Conservation (phyloP, 2,888 invertebrate genomes). For the Cephus pulcher region DNA sequence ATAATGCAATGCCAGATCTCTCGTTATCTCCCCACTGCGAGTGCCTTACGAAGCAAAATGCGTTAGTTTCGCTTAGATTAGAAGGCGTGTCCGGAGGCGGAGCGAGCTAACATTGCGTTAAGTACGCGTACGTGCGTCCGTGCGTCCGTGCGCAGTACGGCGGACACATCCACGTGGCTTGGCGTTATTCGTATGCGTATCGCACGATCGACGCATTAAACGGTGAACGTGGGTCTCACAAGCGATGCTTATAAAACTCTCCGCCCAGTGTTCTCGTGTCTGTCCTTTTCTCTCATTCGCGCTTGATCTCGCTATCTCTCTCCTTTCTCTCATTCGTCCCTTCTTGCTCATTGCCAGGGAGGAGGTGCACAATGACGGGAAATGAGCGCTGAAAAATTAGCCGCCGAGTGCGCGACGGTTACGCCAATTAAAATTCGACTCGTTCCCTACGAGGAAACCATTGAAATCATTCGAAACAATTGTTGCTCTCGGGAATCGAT, state of each 20-base stretch:
- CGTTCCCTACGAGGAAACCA: not conserved
- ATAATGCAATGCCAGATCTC: too few relatives aligned
- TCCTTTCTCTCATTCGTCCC: too few relatives aligned
- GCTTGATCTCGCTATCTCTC: too few relatives aligned
- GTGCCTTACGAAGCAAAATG: conserved; percentile 31
- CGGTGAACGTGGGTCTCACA: conserved; percentile 31
- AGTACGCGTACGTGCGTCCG: conserved; percentile 18
- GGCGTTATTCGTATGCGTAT: conserved; percentile 28
- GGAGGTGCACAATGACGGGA: conserved; percentile 49
- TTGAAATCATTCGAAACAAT: too few relatives aligned
- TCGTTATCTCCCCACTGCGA: not conserved
- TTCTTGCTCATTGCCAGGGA: not conserved
- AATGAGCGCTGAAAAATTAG: conserved; percentile 43
- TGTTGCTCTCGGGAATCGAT: too few relatives aligned
- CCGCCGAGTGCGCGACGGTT: not conserved
- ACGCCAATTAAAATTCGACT: not conserved
- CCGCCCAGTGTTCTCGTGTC: conserved; percentile 7
- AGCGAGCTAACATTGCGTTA: conserved; percentile 43
- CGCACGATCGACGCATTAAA: conserved; percentile 49
- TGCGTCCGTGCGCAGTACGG: conserved; percentile 9
- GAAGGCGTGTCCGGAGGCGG: conserved; percentile 61
- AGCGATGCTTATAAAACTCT: conserved; percentile 14
- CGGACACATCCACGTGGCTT: conserved; percentile 9
- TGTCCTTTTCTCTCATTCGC: too few relatives aligned
- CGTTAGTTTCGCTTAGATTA: conserved; percentile 46